Conservation (phyloP, 2,797 vertebrate species). For the Rousettus madagascariensis region DNA sequence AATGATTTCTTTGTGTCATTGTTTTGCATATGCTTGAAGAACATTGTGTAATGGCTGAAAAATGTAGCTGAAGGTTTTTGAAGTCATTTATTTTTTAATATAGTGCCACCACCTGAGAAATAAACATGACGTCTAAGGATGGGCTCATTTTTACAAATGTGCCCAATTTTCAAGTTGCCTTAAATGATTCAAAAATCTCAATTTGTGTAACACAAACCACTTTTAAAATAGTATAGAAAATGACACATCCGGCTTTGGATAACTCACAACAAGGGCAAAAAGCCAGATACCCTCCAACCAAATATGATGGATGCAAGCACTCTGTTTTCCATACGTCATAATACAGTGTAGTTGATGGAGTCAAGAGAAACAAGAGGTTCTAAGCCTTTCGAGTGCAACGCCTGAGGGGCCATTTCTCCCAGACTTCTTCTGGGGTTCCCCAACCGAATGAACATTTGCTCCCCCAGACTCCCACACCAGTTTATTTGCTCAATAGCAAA, state of each 20-base stretch:
- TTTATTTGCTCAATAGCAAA: background rate
- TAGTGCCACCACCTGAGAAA: conserved; percentile 33
- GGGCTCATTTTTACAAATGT: background rate
- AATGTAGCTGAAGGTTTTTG: conserved; percentile 50
- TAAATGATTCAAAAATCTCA: conserved; percentile 61
- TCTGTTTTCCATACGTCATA: conserved; percentile 7
- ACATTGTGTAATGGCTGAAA: conserved; percentile 49
- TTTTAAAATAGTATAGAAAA: conserved; percentile 55
- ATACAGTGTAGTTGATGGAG: background rate
- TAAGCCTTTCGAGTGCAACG: background rate
- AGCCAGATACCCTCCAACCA: conserved; percentile 2
- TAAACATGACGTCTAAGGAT: conserved; percentile 55
- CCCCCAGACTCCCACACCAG: background rate
- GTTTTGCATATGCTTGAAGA: conserved; percentile 40
- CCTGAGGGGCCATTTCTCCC: background rate
- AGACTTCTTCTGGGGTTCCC: background rate
- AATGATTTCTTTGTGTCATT: conserved; percentile 42
- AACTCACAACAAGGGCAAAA: conserved; percentile 9
- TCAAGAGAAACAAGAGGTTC: background rate
- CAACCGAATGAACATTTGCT: background rate
- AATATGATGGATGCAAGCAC: background rate
- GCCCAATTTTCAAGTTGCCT: background rate
- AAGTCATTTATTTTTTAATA: conserved; percentile 62
- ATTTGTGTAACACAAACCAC: conserved; percentile 50
- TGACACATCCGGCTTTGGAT: background rate